Conservation (phyloP, 2,888 invertebrate genomes). For the Hesperia comma region DNA sequence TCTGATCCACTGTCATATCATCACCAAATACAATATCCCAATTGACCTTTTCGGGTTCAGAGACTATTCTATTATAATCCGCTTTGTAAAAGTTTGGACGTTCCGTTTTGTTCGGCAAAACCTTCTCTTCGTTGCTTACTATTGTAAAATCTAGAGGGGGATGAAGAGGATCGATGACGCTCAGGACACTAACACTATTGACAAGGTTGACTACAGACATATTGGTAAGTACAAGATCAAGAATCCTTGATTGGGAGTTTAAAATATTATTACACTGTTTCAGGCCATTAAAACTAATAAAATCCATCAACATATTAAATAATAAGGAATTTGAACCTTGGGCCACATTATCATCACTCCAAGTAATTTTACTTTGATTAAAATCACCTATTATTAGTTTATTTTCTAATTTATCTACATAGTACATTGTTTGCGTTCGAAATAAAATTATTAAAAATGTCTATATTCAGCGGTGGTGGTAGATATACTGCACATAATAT, state of each 20-base stretch:
- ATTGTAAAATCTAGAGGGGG: background rate
- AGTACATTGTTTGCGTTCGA: background rate
- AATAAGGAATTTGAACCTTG: background rate
- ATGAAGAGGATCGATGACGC: slow-evolving; percentile 7
- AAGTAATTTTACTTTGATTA: slow-evolving; percentile 1
- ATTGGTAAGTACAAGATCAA: slow-evolving; percentile 6
- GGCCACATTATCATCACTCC: background rate
- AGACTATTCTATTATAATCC: slow-evolving; percentile 5
- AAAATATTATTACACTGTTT: background rate
- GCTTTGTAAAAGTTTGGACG: slow-evolving; percentile 4
- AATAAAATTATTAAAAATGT: background rate
- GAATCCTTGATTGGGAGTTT: background rate
- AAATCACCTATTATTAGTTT: slow-evolving; percentile 12
- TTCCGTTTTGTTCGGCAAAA: background rate
- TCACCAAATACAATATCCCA: background rate
- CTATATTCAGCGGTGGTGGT: slow-evolving; percentile 7
- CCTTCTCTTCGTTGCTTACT: background rate
- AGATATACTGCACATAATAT: background rate
- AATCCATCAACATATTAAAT: slow-evolving; percentile 2
- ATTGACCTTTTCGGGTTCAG: slow-evolving; percentile 6
- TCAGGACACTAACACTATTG: background rate
- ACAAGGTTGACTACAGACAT: background rate
- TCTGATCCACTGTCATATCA: slow-evolving; percentile 10
- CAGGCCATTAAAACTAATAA: background rate
- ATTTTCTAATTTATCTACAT: background rate